Conservation (phyloP, 2,113 vertebrate species). For the Amphiprion ocellaris region DNA sequence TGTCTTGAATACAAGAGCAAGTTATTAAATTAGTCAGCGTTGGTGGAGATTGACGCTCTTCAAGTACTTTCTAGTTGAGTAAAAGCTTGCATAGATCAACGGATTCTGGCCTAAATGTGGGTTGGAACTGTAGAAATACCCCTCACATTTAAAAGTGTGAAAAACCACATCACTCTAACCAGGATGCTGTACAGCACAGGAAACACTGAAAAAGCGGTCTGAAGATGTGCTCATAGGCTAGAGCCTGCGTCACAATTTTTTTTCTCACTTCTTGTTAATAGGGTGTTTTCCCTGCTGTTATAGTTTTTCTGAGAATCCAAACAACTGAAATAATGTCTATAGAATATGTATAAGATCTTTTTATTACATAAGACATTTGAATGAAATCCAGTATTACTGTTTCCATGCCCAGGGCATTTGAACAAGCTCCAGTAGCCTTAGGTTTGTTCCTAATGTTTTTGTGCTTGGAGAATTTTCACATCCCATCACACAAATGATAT, state of each 20-base stretch:
- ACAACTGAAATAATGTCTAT: conserved; percentile 23
- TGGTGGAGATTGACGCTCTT: conserved; percentile 39
- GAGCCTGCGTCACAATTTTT: conserved; percentile 58
- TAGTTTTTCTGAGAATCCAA: conserved; percentile 63
- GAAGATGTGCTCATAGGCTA: conserved; percentile 48
- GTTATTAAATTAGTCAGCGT: conserved; percentile 48
- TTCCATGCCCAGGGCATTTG: conserved; percentile 42
- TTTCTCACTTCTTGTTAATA: conserved; percentile 69
- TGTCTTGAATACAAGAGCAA: conserved; percentile 7
- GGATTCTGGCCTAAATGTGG: conserved; percentile 60
- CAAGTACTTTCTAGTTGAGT: conserved; percentile 59
- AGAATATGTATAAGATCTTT: conserved; percentile 24
- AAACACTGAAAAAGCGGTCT: conserved; percentile 58
- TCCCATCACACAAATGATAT: conserved; percentile 52
- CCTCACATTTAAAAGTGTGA: conserved; percentile 63
- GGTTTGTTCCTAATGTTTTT: conserved; percentile 60
- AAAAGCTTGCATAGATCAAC: conserved; percentile 31
- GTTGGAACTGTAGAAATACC: conserved; percentile 69
- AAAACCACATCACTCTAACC: conserved; percentile 74
- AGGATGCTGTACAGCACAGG: conserved; percentile 69
- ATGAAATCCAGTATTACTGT: conserved; percentile 51
- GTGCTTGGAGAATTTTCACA: conserved; percentile 55
- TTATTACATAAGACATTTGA: conserved; percentile 53
- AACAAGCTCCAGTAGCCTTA: conserved; percentile 50
- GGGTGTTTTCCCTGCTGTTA: conserved; percentile 58